Percentiles rank a stretch among this genome's conserved stretches.
Evolutionary conservation across 2,797 vertebrate species (phyloP).

Genomic region (Fratercula arctica): DNA sequence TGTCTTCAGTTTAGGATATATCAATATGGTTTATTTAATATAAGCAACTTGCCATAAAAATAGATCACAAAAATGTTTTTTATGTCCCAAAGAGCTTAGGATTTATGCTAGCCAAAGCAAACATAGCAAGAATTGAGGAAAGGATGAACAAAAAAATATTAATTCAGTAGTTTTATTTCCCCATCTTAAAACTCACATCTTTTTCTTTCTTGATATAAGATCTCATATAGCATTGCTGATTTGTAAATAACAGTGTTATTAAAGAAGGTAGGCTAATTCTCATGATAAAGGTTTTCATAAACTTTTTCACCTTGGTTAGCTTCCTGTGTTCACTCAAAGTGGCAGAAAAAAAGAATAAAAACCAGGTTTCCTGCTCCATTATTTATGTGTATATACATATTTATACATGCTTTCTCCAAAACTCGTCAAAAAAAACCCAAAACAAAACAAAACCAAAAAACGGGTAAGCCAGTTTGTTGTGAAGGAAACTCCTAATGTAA

Average conservation of each 20-base stretch:
- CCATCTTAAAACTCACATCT: neutral
- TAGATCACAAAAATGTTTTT: conserved; percentile 12
- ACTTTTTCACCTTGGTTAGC: neutral
- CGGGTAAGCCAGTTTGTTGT: neutral
- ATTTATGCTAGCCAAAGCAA: neutral
- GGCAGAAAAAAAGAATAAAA: neutral
- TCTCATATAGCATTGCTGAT: neutral
- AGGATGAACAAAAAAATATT: neutral
- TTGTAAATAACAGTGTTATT: neutral
- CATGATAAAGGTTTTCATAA: neutral
- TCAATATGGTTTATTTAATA: neutral
- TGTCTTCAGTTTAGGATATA: neutral
- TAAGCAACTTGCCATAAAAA: conserved; percentile 8
- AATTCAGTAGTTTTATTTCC: neutral
- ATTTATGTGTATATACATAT: conserved; percentile 52
- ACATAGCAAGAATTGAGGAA: neutral
- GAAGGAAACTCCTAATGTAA: neutral
- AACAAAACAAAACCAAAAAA: neutral
- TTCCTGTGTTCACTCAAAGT: neutral
- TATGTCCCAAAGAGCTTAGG: neutral
- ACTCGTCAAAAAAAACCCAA: neutral
- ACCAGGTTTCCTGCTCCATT: conserved; percentile 25
- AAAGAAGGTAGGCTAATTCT: neutral
- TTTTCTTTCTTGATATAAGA: neutral
- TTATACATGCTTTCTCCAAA: conserved; percentile 39